phyloP scores from a whole-genome alignment of 1,140 invertebrate species.

The Idris sp. region DNA sequence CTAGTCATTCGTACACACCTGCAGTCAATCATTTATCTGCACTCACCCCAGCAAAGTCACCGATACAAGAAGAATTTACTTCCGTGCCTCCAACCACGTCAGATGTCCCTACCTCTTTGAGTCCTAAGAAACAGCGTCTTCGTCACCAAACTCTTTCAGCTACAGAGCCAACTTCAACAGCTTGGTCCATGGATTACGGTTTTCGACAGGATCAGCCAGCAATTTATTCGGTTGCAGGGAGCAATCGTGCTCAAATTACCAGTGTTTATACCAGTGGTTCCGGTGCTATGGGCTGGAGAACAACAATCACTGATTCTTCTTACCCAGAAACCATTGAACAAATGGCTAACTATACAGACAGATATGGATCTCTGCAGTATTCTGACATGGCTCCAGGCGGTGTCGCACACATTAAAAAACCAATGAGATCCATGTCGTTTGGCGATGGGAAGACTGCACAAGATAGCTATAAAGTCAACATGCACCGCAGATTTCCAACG shows the following conservation, averaged over 20 bases:
- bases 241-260: conserved; percentile 83
- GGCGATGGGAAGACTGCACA: conserved; percentile 80
- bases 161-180: conserved; percentile 58
- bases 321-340: conserved; percentile 85
- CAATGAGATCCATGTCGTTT: conserved; percentile 76
- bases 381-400: conserved; percentile 72
- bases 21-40: conserved; percentile 68
- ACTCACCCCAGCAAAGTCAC: conserved; percentile 66
- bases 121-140: conserved; percentile 71
- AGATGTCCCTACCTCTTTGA: conserved; percentile 63
- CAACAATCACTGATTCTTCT: conserved; percentile 76
- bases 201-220: conserved; percentile 82
- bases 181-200: conserved; percentile 77
- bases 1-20: conserved; percentile 61
- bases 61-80: conserved; percentile 70
- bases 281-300: conserved; percentile 80
- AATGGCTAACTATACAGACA: conserved; percentile 79
- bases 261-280: conserved; percentile 84
- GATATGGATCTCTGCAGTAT: conserved; percentile 67
- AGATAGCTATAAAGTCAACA: conserved; percentile 82
- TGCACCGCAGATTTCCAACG: conserved; percentile 83
- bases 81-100: conserved; percentile 69
- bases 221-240: conserved; percentile 86
- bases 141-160: conserved; percentile 68
- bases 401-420: conserved; percentile 76